These are phyloP conservation scores for Aplidium turbinatum DNA, from an alignment of 23 tunicate species.

Conservation along the genomic window DNA sequence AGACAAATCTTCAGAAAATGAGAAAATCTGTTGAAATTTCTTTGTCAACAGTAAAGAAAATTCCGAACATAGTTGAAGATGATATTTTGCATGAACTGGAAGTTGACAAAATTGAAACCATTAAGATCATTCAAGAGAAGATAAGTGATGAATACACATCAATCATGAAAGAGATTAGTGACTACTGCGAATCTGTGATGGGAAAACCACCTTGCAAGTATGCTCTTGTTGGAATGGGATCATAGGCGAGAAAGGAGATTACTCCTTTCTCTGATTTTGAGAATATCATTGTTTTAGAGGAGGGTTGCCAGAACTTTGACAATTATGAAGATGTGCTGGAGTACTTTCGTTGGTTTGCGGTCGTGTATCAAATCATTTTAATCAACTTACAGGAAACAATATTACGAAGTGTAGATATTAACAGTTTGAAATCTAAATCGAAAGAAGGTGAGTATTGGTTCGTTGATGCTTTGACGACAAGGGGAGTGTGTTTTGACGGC, in stretches of 20 bases:
- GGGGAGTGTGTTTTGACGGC: conserved; percentile 44
- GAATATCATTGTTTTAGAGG: conserved; percentile 3
- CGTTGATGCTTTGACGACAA: conserved; percentile 26
- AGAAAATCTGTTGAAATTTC: neutral
- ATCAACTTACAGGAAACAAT: conserved; percentile 13
- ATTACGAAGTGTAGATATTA: neutral
- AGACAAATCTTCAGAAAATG: neutral
- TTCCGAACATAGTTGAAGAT: neutral
- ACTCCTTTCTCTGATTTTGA: conserved; percentile 8
- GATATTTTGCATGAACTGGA: neutral
- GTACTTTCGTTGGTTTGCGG: conserved; percentile 11
- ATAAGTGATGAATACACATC: neutral
- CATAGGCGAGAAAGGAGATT: neutral
- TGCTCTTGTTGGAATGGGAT: neutral
- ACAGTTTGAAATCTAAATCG: neutral
- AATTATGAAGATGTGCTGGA: neutral
- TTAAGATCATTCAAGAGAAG: neutral
- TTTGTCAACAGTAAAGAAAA: neutral
- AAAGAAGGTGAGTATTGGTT: conserved; percentile 28
- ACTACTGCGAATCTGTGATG: conserved; percentile 12
- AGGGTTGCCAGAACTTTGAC: neutral
- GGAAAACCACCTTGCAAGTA: conserved; percentile 8
- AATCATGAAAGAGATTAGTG: neutral
- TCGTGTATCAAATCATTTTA: conserved; percentile 9
- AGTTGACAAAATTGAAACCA: neutral